phyloP scores from a whole-genome alignment of 2,113 vertebrate genomes.

The Micronisus gabar region DNA sequence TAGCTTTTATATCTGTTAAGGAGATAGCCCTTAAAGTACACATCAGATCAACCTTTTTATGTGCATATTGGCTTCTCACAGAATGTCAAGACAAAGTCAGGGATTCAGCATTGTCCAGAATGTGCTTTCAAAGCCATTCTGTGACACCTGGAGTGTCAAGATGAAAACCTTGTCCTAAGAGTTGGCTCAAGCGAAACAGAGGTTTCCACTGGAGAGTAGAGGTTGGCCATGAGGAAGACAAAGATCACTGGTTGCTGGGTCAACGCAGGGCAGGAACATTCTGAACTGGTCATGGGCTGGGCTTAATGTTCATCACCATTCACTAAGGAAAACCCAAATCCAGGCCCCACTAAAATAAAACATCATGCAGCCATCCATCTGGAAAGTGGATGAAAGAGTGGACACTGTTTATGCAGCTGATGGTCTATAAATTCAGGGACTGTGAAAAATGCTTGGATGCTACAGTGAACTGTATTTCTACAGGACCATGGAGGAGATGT shows the following conservation, averaged over 20 bases:
- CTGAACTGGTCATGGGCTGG: not conserved
- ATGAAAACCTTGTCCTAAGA: not conserved
- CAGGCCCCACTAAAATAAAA: not conserved
- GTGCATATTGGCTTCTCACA: not conserved
- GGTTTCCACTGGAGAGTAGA: not conserved
- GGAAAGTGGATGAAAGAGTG: not conserved
- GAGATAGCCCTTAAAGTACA: not conserved
- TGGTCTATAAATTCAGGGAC: not conserved
- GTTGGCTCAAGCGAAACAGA: not conserved
- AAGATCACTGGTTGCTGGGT: not conserved
- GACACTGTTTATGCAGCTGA: not conserved
- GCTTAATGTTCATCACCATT: not conserved
- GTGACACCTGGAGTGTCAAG: not conserved
- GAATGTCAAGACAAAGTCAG: not conserved
- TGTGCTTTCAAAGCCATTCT: not conserved
- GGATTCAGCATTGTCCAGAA: not conserved
- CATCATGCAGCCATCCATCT: not conserved
- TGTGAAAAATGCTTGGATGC: not conserved
- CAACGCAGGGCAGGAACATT: not conserved
- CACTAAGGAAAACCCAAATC: not conserved
- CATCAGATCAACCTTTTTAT: not conserved
- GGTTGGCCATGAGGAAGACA: not conserved
- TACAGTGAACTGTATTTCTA: not conserved
- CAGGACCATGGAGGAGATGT: not conserved
- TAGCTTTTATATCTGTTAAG: not conserved